Evolutionary conservation across 2,888 invertebrate species (phyloP), one percentile per base, ranked within the genome.

Genomic region (Plemyria rubiginata): DNA sequence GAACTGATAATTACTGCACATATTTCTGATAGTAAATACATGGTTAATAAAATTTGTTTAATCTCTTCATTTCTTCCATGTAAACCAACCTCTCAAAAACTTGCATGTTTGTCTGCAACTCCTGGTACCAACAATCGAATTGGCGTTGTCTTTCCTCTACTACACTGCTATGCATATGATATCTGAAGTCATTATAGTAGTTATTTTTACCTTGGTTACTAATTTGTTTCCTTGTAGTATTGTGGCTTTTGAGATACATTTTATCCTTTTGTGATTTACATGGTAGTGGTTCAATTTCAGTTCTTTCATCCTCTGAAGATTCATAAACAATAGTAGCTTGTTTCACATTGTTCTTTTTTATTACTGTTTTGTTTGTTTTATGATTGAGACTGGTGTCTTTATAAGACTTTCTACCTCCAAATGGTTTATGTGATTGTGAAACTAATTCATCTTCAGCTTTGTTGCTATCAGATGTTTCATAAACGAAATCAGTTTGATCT

Each of bases 11-110:
- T 38, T 38, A 8, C 9, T 38, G 36, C 36, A 11, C 11, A 38
- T 38, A 38, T 38, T 38, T 8, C 32, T 6, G 8, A 5, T 32
- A 11, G 11, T 9, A 9, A 43, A 16, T 45, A 11, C 16, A 45
- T 16, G 45, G 4, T 4, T 45, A 45, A 16, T 45, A 16, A 38
- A 38, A 8, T 45, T 4, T 16, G 16, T 45, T 45, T 15, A 45
- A 45, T 16, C 16, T 45, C 3, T 9, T 63, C 61, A 92, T 67
- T 74, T 88, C 88, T 60, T 87, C 75, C 51, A 88, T 76, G 64
- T 90, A 92, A 11, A 85, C 41, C 38, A 77, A 67, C 62, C 80
- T 71, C 77, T 87, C 87, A 54, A 92, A 75, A 70, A 82, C 80
- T 67, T 80, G 77, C 48, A 79, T 78, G 54, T 78, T 79, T 43